Percentiles rank a stretch among this genome's conserved stretches.
Conservation (phyloP, 2,797 vertebrate genomes). For the Brachyrhaphis roseni region DNA sequence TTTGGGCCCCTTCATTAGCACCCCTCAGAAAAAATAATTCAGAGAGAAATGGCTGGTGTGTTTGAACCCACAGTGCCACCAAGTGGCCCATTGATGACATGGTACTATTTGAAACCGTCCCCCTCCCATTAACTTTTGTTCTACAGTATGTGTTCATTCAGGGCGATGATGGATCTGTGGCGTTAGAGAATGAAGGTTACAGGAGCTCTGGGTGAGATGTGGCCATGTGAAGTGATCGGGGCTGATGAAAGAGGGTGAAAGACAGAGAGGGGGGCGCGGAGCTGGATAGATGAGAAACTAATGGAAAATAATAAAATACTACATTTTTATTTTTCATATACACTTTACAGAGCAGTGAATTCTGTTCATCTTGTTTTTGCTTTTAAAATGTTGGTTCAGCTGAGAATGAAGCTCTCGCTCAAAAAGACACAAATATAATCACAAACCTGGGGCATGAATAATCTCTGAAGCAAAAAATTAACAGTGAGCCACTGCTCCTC, state of each 20-base stretch:
- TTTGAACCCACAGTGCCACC: constrained; percentile 77
- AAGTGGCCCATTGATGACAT: constrained; percentile 59
- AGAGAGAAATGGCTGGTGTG: constrained; percentile 1
- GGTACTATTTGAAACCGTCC: constrained; percentile 3
- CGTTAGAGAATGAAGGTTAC: constrained; percentile 55
- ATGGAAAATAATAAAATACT: constrained; percentile 35
- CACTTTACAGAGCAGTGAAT: background rate
- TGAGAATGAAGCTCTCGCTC: background rate
- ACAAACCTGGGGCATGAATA: background rate
- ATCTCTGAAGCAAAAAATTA: constrained; percentile 1
- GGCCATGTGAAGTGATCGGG: constrained; percentile 31
- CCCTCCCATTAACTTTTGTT: constrained; percentile 11
- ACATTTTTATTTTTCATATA: background rate
- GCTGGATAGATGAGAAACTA: constrained; percentile 25
- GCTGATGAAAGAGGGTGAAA: constrained; percentile 49
- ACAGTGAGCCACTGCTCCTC: background rate
- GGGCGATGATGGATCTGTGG: constrained; percentile 56
- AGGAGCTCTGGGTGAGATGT: constrained; percentile 35
- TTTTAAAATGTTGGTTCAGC: background rate
- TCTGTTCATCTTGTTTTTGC: background rate
- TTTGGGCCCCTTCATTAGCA: constrained; percentile 61
- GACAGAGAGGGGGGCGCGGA: constrained; percentile 11
- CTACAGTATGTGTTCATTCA: constrained; percentile 20
- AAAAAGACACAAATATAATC: background rate
- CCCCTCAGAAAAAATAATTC: background rate